Evolutionary conservation across 2,797 vertebrate genomes (phyloP).

Genomic region (Oreochromis mossambicus): DNA sequence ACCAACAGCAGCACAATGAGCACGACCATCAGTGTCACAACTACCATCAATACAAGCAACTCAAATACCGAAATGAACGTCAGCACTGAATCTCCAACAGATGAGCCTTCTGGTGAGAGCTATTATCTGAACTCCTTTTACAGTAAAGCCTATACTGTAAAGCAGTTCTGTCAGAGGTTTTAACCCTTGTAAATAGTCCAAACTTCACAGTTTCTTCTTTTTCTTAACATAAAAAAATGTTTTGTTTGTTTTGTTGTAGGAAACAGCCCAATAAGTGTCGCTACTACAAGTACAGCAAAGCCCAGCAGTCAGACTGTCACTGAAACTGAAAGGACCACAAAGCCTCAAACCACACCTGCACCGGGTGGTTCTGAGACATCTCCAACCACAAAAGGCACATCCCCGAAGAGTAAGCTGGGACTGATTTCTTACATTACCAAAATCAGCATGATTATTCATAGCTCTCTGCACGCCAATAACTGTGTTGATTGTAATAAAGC

Average conservation of each 20-base stretch:
- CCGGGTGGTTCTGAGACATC: accelerated
- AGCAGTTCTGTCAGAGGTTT: background rate
- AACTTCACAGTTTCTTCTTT: background rate
- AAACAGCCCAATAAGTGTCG: background rate
- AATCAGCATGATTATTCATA: background rate
- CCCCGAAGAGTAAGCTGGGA: background rate
- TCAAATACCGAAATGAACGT: background rate
- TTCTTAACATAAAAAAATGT: background rate
- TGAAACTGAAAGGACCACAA: accelerated
- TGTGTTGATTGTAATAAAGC: background rate
- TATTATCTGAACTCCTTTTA: background rate
- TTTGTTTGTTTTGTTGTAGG: background rate
- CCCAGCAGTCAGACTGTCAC: background rate
- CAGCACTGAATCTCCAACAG: background rate
- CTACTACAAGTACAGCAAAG: background rate
- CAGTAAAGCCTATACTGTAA: background rate
- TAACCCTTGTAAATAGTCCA: background rate
- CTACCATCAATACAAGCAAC: background rate
- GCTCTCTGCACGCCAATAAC: background rate
- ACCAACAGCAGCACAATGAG: accelerated
- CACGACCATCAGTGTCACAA: background rate
- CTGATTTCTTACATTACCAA: background rate
- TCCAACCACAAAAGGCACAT: accelerated
- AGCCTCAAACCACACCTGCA: accelerated
- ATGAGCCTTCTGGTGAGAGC: background rate